Conservation (phyloP, 1,140 invertebrate genomes). For the Penaeus japonicus region DNA sequence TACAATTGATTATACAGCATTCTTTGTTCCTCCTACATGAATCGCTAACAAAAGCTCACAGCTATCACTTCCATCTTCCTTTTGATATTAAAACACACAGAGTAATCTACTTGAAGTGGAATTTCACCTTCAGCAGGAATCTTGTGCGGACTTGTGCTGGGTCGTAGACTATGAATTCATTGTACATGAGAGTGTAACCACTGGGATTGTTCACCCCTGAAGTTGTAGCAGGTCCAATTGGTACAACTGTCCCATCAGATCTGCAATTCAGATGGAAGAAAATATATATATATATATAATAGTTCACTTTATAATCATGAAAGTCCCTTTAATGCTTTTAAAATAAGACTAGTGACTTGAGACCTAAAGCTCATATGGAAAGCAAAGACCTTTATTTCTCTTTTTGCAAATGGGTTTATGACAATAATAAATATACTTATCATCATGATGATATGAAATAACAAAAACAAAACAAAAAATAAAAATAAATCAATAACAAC, state of each 20-base stretch:
- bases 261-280: constrained; percentile 25
- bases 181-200: constrained; percentile 63
- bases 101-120: constrained; percentile 56
- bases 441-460: too few species aligned
- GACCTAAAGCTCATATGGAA: neutral
- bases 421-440: too few species aligned
- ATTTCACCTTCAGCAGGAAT: constrained; percentile 63
- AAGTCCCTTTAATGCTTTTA: neutral
- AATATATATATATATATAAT: neutral
- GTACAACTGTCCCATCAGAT: constrained; percentile 59
- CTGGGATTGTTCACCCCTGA: constrained; percentile 39
- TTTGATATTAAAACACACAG: too few species aligned
- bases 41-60: too few species aligned
- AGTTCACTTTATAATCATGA: neutral
- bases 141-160: constrained; percentile 64
- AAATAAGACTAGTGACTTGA: neutral
- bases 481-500: too few species aligned
- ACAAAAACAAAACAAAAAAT: too few species aligned
- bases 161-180: constrained; percentile 68
- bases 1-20: too few species aligned
- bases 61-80: too few species aligned
- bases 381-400: too few species aligned
- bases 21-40: too few species aligned
- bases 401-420: too few species aligned
- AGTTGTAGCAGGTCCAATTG: constrained; percentile 59